These are phyloP conservation scores for Sebastes miniatus DNA, from an alignment of 2,797 vertebrate species.

Conservation along the genomic window DNA sequence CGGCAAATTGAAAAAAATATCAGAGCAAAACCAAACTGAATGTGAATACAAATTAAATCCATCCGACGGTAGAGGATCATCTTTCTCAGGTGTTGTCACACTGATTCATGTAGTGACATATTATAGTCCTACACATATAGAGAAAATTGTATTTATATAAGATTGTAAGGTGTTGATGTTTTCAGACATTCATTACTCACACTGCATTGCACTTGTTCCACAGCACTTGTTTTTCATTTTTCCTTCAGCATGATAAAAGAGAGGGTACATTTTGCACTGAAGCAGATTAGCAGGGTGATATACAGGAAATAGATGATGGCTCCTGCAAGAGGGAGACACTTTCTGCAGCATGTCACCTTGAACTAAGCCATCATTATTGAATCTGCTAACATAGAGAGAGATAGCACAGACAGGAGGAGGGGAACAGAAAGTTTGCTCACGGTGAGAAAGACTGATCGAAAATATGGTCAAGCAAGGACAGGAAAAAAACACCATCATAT, in stretches of 20 bases:
- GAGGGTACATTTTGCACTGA: conserved; percentile 11
- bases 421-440: background rate
- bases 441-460: background rate
- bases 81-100: background rate
- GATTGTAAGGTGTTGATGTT: conserved; percentile 14
- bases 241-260: conserved; percentile 19
- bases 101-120: background rate
- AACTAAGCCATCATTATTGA: conserved; percentile 43
- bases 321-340: conserved; percentile 19
- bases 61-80: background rate
- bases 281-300: conserved; percentile 29
- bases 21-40: background rate
- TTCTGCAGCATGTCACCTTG: conserved; percentile 50
- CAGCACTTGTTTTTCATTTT: background rate
- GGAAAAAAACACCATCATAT: background rate
- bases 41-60: background rate
- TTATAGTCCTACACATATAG: background rate
- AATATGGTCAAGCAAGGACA: background rate
- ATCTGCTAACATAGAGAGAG: conserved; percentile 22
- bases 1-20: background rate
- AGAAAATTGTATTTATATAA: background rate
- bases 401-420: background rate
- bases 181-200: conserved; percentile 1
- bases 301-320: conserved; percentile 12
- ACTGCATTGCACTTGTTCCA: background rate